Percentiles rank a stretch among this genome's conserved stretches.
Conservation (phyloP, 2,888 invertebrate species). For the Synergus japonicus region DNA sequence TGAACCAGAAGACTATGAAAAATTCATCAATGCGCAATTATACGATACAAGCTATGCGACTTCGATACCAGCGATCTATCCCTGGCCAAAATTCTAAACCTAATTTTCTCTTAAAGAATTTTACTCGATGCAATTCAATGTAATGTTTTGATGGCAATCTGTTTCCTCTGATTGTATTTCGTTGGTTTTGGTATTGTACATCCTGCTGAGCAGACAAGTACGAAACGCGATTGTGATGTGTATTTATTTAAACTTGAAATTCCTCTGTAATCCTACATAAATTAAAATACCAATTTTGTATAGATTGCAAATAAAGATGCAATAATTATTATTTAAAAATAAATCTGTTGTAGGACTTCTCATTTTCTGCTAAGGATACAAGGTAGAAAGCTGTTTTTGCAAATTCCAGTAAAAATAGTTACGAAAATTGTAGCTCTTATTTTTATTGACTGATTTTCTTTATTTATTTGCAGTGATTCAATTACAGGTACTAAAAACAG, state of each 20-base stretch:
- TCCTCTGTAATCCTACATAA: background rate
- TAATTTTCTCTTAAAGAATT: background rate
- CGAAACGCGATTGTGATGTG: conserved; percentile 12
- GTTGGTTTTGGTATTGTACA: conserved; percentile 23
- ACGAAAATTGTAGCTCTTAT: background rate
- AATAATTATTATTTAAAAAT: conserved; percentile 8
- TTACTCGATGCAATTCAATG: background rate
- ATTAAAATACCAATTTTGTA: conserved; percentile 28
- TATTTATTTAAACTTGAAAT: conserved; percentile 22
- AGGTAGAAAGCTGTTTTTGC: too few species aligned
- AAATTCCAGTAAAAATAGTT: background rate
- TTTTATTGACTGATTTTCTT: background rate
- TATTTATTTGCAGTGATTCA: conserved; percentile 24
- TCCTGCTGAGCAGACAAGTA: conserved; percentile 29
- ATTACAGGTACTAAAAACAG: conserved; percentile 17
- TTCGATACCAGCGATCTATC: conserved; percentile 84
- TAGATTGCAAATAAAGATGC: conserved; percentile 13
- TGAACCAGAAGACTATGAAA: conserved; percentile 85
- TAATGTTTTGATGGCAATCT: background rate
- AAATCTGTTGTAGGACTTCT: background rate
- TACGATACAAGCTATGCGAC: conserved; percentile 86
- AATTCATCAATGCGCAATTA: conserved; percentile 89
- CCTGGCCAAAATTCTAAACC: conserved; percentile 79
- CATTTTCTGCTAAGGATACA: too few species aligned
- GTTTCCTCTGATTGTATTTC: conserved; percentile 5